Conservation (phyloP, 1,140 invertebrate species). For the Drosophila pachea region DNA sequence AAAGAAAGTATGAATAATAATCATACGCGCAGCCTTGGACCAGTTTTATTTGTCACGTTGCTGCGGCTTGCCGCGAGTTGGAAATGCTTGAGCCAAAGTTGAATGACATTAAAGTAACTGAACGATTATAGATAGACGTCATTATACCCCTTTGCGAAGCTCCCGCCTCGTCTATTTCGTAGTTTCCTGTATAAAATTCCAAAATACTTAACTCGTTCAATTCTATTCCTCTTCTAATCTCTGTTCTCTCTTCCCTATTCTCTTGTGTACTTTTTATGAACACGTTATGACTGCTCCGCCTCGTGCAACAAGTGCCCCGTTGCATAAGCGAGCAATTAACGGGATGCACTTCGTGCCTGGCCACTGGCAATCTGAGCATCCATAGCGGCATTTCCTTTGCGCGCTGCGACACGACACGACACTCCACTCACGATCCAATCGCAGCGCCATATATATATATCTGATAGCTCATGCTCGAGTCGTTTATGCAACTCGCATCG, state of each 20-base stretch:
- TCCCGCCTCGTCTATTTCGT: too few relatives aligned
- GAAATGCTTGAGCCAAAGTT: constrained; percentile 22
- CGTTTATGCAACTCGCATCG: constrained; percentile 22
- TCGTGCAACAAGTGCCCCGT: too few relatives aligned
- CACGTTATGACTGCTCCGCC: too few relatives aligned
- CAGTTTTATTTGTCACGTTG: constrained; percentile 30
- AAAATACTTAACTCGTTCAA: too few relatives aligned
- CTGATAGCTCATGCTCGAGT: not conserved
- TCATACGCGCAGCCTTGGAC: constrained; percentile 19
- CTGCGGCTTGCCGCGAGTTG: constrained; percentile 6
- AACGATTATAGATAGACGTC: too few relatives aligned
- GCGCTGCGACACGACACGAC: constrained; percentile 5
- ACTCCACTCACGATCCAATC: not conserved
- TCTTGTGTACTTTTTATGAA: too few relatives aligned
- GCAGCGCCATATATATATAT: not conserved
- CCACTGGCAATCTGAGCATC: constrained; percentile 1
- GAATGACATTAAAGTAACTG: constrained; percentile 22
- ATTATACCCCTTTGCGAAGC: too few relatives aligned
- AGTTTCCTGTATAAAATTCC: too few relatives aligned
- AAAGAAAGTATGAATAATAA: not conserved
- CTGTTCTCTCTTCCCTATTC: too few relatives aligned
- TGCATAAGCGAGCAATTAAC: constrained; percentile 15
- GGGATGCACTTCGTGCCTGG: constrained; percentile 12
- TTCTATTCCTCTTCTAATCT: too few relatives aligned
- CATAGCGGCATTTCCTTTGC: constrained; percentile 14